Percentiles rank a stretch among this genome's conserved stretches.
Evolutionary conservation across 1,140 invertebrate genomes (phyloP).

Genomic region (Drosophila sechellia): DNA sequence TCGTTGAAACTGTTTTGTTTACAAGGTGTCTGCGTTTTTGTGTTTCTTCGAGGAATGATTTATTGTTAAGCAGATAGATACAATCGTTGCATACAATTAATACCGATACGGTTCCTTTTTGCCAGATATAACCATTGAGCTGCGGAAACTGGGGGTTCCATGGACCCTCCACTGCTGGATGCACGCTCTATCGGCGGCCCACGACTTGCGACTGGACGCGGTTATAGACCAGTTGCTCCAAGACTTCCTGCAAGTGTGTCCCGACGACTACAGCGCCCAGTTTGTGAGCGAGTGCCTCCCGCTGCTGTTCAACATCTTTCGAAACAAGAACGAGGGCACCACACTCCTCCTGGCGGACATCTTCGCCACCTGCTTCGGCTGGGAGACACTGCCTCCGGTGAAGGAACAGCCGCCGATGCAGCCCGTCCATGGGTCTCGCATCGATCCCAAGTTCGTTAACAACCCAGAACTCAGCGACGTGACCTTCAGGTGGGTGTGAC

Average conservation of each 20-base stretch:
- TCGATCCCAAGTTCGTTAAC: constrained; percentile 96
- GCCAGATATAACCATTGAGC: constrained; percentile 93
- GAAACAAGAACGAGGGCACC: constrained; percentile 96
- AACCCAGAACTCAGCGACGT: constrained; percentile 96
- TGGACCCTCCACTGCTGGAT: constrained; percentile 97
- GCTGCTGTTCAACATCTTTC: constrained; percentile 94
- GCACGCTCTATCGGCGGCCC: constrained; percentile 93
- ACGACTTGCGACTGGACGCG: constrained; percentile 91
- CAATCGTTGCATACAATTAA: not conserved
- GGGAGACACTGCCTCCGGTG: constrained; percentile 92
- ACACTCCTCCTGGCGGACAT: constrained; percentile 94
- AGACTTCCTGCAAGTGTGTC: constrained; percentile 94
- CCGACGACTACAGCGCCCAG: constrained; percentile 93
- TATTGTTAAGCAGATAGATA: not conserved
- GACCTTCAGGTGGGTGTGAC: constrained; percentile 88
- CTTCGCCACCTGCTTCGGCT: constrained; percentile 94
- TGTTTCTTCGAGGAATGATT: not conserved
- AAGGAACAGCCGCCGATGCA: constrained; percentile 89
- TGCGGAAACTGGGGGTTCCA: constrained; percentile 92
- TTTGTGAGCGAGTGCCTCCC: constrained; percentile 96
- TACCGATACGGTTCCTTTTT: not conserved
- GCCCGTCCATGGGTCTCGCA: constrained; percentile 89
- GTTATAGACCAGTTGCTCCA: constrained; percentile 96
- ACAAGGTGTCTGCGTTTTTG: not conserved
- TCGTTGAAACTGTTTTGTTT: constrained; percentile 23